These are phyloP conservation scores for Epinotia bilunana DNA, from an alignment of 2,888 invertebrate genomes.

Conservation along the genomic window DNA sequence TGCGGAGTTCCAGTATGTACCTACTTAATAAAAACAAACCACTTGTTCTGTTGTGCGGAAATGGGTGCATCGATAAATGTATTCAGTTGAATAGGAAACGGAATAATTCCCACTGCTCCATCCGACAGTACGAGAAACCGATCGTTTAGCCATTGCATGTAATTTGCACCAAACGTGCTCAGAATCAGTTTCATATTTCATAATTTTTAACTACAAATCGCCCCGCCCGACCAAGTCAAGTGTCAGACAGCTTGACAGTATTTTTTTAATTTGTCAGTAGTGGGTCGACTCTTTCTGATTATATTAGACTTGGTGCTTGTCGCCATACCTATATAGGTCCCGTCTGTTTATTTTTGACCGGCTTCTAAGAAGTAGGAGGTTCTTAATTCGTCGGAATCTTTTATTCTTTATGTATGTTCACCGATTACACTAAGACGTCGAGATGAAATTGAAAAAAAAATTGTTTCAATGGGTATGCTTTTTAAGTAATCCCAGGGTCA, in stretches of 20 bases:
- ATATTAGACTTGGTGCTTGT: too few species aligned
- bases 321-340: too few species aligned
- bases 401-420: too few species aligned
- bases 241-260: neutral
- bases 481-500: too few species aligned
- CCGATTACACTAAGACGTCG: too few species aligned
- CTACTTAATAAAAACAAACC: slow-evolving; percentile 3
- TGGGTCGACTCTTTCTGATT: neutral
- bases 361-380: too few species aligned
- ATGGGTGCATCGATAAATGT: neutral
- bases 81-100: slow-evolving; percentile 21
- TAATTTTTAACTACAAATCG: neutral
- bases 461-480: too few species aligned
- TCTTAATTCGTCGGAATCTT: too few species aligned
- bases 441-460: too few species aligned
- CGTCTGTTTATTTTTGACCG: too few species aligned
- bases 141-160: neutral
- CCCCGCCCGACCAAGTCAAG: neutral
- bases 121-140: slow-evolving; percentile 2
- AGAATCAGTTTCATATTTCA: neutral
- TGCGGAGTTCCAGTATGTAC: too few species aligned
- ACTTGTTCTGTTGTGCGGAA: slow-evolving; percentile 16
- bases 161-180: neutral
- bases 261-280: too few species aligned
- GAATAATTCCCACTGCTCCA: slow-evolving; percentile 16